phyloP scores from a whole-genome alignment of 2,113 vertebrate species.

The Elanus axillaris region DNA sequence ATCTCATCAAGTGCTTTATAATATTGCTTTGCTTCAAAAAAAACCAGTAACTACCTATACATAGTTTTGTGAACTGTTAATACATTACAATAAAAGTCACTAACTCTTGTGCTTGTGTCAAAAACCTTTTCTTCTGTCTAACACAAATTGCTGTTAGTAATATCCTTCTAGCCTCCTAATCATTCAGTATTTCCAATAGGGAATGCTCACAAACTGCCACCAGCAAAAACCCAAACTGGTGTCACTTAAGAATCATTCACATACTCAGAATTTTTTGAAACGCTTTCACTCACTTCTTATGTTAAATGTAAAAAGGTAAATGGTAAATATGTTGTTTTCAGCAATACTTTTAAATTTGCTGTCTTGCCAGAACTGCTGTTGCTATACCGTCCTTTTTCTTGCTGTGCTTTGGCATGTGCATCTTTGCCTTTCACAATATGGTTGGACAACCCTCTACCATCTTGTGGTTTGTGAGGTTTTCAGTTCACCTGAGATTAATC shows the following conservation, averaged over 20 bases:
- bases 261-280: background rate
- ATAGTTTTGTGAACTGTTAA: background rate
- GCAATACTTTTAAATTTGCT: background rate
- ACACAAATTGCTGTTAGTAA: background rate
- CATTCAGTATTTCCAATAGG: background rate
- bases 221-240: background rate
- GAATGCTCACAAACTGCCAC: background rate
- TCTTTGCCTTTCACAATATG: background rate
- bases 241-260: fast-evolving
- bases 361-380: background rate
- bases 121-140: background rate
- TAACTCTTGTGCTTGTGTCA: background rate
- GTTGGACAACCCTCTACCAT: background rate
- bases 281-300: background rate
- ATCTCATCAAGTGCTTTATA: background rate
- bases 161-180: background rate
- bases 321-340: background rate
- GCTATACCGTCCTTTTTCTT: background rate
- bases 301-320: background rate
- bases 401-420: background rate
- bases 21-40: background rate
- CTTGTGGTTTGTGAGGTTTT: background rate
- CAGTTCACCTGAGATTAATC: background rate
- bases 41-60: background rate
- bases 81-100: background rate